Conservation (phyloP, 2,888 invertebrate species). For the Lasioglossum malachurum region DNA sequence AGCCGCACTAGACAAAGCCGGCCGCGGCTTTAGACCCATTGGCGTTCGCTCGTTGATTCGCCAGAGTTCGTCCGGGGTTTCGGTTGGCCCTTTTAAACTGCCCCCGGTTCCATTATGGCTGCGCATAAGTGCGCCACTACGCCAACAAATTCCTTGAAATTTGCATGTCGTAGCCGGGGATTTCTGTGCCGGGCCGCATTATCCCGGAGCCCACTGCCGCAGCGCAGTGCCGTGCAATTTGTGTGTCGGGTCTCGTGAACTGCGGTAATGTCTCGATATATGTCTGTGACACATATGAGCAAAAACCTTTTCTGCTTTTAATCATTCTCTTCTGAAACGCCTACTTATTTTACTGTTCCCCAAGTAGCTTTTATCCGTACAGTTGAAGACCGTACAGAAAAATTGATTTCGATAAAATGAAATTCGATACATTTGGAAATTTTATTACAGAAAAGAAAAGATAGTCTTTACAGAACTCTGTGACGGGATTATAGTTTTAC, state of each 20-base stretch:
- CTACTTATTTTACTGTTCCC: not conserved
- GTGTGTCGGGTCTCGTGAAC: conserved; percentile 10
- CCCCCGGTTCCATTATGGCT: not conserved
- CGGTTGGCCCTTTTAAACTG: conserved; percentile 14
- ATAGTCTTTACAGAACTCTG: too few relatives aligned
- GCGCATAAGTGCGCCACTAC: conserved; percentile 1
- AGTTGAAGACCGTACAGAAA: too few relatives aligned
- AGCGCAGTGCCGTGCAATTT: conserved; percentile 14
- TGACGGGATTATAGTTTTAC: too few relatives aligned
- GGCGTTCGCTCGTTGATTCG: conserved; percentile 33
- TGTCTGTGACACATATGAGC: not conserved
- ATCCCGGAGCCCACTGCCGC: conserved; percentile 25
- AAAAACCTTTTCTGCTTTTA: not conserved
- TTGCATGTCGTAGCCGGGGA: conserved; percentile 47
- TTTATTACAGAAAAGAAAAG: too few relatives aligned
- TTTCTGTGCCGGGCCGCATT: conserved; percentile 31
- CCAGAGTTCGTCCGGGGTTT: conserved; percentile 17
- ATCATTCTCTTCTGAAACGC: not conserved
- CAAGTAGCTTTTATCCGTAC: not conserved
- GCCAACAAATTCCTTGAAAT: conserved; percentile 42
- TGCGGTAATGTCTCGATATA: not conserved
- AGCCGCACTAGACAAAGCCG: not conserved
- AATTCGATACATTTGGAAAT: too few relatives aligned
- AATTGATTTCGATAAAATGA: too few relatives aligned
- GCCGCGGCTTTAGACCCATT: not conserved